Conservation (phyloP, 2,113 vertebrate species). For the Dasypus novemcinctus region DNA sequence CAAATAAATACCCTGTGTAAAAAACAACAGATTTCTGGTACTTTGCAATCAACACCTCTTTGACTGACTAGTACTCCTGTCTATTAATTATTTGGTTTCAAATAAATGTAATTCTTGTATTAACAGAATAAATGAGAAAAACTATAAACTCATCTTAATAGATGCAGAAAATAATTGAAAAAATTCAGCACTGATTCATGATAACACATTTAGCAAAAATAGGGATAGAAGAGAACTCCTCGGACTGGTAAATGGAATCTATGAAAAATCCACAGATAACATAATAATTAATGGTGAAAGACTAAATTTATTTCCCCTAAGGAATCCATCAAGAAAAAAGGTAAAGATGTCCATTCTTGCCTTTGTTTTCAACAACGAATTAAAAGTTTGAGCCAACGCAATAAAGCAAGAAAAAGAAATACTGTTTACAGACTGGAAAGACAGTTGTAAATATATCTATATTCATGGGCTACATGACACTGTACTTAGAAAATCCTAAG, state of each 20-base stretch:
- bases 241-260: neutral
- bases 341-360: neutral
- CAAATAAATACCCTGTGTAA: too few species aligned
- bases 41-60: too few species aligned
- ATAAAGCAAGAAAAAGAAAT: neutral
- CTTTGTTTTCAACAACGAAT: neutral
- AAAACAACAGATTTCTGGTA: too few species aligned
- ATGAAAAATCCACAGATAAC: neutral
- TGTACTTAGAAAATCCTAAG: neutral
- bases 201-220: neutral
- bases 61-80: too few species aligned
- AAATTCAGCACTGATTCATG: neutral
- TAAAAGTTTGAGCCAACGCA: neutral
- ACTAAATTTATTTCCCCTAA: neutral
- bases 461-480: neutral
- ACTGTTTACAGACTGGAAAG: neutral
- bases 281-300: neutral
- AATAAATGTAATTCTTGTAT: neutral
- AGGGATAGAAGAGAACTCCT: neutral
- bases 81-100: neutral
- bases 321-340: too few species aligned
- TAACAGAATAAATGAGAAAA: neutral
- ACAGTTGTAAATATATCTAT: neutral
- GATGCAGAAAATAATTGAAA: neutral
- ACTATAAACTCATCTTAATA: neutral